Conservation (phyloP, 2,113 vertebrate genomes). For the Catharus minimus region DNA sequence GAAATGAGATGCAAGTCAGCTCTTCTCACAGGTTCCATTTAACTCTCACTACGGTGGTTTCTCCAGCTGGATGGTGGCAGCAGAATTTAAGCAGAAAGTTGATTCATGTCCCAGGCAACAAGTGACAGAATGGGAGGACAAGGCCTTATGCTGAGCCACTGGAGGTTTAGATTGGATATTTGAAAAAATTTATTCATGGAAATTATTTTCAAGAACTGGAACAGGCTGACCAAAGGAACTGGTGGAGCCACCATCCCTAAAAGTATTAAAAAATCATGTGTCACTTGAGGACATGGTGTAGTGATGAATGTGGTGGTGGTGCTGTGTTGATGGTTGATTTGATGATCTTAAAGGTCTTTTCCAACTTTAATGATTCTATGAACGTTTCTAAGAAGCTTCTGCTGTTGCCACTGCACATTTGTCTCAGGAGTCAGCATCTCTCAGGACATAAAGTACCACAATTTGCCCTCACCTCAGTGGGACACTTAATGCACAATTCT, state of each 20-base stretch:
- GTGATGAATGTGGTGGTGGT: background rate
- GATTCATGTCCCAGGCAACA: background rate
- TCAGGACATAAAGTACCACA: background rate
- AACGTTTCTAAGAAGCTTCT: accelerated
- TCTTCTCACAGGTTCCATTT: background rate
- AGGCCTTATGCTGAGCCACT: background rate
- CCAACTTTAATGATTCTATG: background rate
- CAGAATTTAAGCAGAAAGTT: background rate
- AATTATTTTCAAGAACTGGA: background rate
- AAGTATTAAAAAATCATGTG: background rate
- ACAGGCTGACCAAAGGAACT: background rate
- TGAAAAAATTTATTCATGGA: background rate
- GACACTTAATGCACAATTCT: background rate
- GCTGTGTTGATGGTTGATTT: too few species aligned
- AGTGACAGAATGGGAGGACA: accelerated
- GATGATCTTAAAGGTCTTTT: background rate
- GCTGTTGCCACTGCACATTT: background rate
- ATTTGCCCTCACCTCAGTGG: background rate
- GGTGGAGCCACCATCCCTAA: background rate
- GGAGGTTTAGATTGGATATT: too few species aligned
- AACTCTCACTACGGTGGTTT: background rate
- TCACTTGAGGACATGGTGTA: background rate
- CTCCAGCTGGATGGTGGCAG: background rate
- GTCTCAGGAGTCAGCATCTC: background rate
- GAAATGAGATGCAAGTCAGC: background rate